phyloP scores from a whole-genome alignment of 2,797 vertebrate species.

The Spinibarbus caldwelli region DNA sequence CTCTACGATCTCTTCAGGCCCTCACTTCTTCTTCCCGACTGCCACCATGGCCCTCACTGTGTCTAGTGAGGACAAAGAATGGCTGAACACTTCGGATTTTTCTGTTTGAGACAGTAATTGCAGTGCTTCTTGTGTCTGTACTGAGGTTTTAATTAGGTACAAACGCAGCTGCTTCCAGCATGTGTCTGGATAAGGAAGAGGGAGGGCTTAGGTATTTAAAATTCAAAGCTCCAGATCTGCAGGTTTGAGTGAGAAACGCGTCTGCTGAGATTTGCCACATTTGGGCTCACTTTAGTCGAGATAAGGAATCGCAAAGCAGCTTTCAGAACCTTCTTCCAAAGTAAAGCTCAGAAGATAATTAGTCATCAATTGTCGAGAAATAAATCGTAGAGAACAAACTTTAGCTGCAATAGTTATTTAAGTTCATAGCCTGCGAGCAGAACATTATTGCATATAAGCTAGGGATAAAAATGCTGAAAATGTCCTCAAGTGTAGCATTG shows the following conservation, averaged over 20 bases:
- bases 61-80: slow-evolving; percentile 61
- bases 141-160: slow-evolving; percentile 75
- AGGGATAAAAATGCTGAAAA: slow-evolving; percentile 9
- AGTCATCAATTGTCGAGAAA: neutral
- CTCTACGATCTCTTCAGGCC: neutral
- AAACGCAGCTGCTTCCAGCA: slow-evolving; percentile 69
- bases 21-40: slow-evolving; percentile 18
- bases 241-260: slow-evolving; percentile 39
- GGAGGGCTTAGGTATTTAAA: slow-evolving; percentile 22
- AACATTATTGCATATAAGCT: slow-evolving; percentile 14
- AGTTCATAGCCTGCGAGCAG: neutral
- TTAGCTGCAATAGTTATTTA: slow-evolving; percentile 25
- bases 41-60: slow-evolving; percentile 52
- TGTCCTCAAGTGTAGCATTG: slow-evolving; percentile 40
- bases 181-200: slow-evolving; percentile 40
- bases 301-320: slow-evolving; percentile 8
- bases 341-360: slow-evolving; percentile 7
- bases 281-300: slow-evolving; percentile 46
- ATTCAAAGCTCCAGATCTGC: slow-evolving; percentile 36
- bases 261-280: slow-evolving; percentile 53
- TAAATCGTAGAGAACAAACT: neutral
- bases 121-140: slow-evolving; percentile 66
- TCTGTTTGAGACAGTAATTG: slow-evolving; percentile 68
- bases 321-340: slow-evolving; percentile 51
- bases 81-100: slow-evolving; percentile 62